Evolutionary conservation across 2,113 vertebrate genomes (phyloP), one percentile per base, ranked within the genome.

Genomic region (Theristicus caerulescens): DNA sequence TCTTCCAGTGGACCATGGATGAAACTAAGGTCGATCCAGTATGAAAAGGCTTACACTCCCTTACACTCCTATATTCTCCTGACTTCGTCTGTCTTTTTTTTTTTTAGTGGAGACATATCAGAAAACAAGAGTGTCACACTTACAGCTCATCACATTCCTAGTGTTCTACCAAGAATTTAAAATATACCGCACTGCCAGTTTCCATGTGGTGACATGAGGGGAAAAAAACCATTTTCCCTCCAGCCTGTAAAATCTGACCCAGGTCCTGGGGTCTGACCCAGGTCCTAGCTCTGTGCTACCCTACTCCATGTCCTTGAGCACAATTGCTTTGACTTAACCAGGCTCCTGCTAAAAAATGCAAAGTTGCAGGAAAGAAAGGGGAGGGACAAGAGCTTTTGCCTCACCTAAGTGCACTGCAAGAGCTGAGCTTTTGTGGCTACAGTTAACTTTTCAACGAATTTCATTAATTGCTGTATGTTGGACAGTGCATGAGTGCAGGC

Each of bases 61-160:
- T 92, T 79, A 58, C 7, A 69, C 8, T 55, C 46, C n/a, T 61
- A 7, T 32, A 59, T 87, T 76, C 85, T 73, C 66, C 52, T 81
- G 42, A 81, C 31, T 62, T 70, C 7, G 1, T 46, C 16, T 49
- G 26, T 78, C 7, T 34, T 7, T 5, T 52, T 29, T 84, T 58
- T 57, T 22, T 2, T 2, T 36, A 55, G 7, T 26, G 25, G 19
- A 57, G 19, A 82, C 34, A 62, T 69, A 70, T 73, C 76, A 70
- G 72, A 80, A 94, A 80, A 52, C 67, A 88, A 66, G 81, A 85
- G 34, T 86, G 93, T 95, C 89, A 91, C 81, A 94, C 84, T 51
- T 85, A 64, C 61, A 86, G 69, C 29, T 86, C 42, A 71, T 58
- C 72, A 81, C 29, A 82, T 84, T 90, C 46, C n/a, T 66, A 58